Evolutionary conservation across 2,113 vertebrate species (phyloP), one percentile per base, ranked within the genome.

Genomic region (Xyrauchen texanus): DNA sequence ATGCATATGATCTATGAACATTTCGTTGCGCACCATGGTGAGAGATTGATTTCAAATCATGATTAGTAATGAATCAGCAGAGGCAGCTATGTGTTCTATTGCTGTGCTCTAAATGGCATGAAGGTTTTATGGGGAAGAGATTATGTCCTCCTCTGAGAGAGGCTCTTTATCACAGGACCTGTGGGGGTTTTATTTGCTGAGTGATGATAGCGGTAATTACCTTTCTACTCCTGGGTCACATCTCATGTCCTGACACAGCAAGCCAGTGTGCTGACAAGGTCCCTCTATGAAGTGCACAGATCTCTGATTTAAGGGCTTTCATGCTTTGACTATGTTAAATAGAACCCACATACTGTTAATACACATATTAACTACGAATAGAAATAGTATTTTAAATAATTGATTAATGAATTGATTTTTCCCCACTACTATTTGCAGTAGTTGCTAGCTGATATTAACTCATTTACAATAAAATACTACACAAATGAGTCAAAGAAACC

Each of bases 151-250:
- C 67, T 77, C 60, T 76, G 73, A 80, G 78, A 66, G 45, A 71
- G 44, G 47, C 62, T 71, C 78, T 53, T 78, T 73, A 64, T 42
- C 15, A 70, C 51, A 74, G 58, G 76, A 72, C 75, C 79, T 68
- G 80, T 51, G 47, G 68, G 79, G 79, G 76, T 75, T 78, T 81
- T 77, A 84, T 84, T 81, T 74, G 69, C 53, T 52, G 42, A 75
- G 75, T 81, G 79, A 84, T 84, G 76, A 84, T 81, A 76, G 76
- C 44, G 7, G 65, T 81, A 81, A 84, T 81, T 81, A 76, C 79
- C 76, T 76, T 80, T 76, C 79, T 68, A 75, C 76, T 70, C 71
- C 52, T 81, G 34, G 76, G 76, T 81, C 79, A 81, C 74, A 76
- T 10, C 78, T 68, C 73, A 77, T 68, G 53, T 67, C 68, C 75